Evolutionary conservation across 2,888 invertebrate species (phyloP).

Genomic region (Liodrosophila aerea): DNA sequence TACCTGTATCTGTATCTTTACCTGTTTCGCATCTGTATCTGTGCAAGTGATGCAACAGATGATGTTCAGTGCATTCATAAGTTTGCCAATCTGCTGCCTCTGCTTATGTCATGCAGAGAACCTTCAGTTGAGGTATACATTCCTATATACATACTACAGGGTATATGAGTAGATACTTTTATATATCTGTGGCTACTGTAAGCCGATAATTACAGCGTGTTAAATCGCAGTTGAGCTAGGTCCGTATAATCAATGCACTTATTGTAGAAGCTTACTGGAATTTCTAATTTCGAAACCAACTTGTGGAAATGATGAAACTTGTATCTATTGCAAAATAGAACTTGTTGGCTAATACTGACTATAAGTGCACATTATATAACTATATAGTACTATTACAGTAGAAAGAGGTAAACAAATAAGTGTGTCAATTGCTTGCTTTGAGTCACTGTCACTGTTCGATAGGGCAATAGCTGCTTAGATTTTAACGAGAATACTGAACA

Average conservation of each 20-base stretch:
- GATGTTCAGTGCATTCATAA: constrained; percentile 63
- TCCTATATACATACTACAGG: background rate
- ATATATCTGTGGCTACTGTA: constrained; percentile 33
- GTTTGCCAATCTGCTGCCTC: constrained; percentile 45
- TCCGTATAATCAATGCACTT: no score
- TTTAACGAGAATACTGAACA: background rate
- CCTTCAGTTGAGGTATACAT: constrained; percentile 22
- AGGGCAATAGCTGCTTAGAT: background rate
- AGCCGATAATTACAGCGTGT: constrained; percentile 4
- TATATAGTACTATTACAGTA: no score
- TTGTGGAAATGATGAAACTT: no score
- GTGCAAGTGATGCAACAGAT: constrained; percentile 56
- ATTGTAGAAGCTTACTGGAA: no score
- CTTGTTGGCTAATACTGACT: no score
- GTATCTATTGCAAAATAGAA: no score
- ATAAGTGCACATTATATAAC: no score
- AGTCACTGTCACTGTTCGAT: constrained; percentile 17
- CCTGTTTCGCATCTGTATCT: constrained; percentile 20
- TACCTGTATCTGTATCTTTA: constrained; percentile 11
- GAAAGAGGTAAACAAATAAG: no score
- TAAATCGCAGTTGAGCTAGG: no score
- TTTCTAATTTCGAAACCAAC: no score
- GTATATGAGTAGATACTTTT: constrained; percentile 13
- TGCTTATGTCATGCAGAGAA: constrained; percentile 70
- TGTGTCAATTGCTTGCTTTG: constrained; percentile 5